These are phyloP conservation scores for Nemoura dubitans DNA, from an alignment of 2,888 invertebrate species.

Conservation along the genomic window DNA sequence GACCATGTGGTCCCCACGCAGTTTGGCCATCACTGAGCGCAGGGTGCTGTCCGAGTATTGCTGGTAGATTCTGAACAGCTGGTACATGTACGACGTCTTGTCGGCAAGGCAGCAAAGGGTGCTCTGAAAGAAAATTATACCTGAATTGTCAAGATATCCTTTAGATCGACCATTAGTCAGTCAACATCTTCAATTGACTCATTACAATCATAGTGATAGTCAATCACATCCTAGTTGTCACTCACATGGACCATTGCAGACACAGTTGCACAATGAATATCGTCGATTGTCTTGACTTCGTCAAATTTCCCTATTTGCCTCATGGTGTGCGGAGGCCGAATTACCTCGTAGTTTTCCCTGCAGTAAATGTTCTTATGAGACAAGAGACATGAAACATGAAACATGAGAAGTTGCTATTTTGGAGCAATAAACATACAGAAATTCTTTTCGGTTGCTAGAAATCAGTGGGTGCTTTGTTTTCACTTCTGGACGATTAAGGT, in stretches of 20 bases:
- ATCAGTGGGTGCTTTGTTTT: neutral
- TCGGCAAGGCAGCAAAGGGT: constrained; percentile 70
- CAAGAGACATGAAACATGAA: neutral
- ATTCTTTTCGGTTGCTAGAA: neutral
- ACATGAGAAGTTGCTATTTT: too few species aligned
- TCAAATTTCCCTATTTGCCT: constrained; percentile 56
- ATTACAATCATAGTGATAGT: too few species aligned
- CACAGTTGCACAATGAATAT: constrained; percentile 66
- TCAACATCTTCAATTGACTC: too few species aligned
- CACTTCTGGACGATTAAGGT: neutral
- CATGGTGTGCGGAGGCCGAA: constrained; percentile 57
- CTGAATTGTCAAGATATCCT: too few species aligned
- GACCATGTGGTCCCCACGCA: constrained; percentile 69
- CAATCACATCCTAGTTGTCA: constrained; percentile 30
- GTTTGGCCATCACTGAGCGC: constrained; percentile 67
- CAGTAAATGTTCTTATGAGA: neutral
- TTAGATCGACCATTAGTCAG: constrained; percentile 43
- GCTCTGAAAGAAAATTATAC: constrained; percentile 72
- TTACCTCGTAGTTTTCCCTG: constrained; percentile 54
- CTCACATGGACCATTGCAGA: constrained; percentile 63
- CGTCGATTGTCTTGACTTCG: constrained; percentile 61
- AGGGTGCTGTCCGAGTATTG: constrained; percentile 74
- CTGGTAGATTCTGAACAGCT: constrained; percentile 76
- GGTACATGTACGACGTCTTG: constrained; percentile 70
- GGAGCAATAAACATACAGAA: constrained; percentile 19